A percentile compares a stretch with the other conserved stretches of the same genome.
Conservation (phyloP, 1,140 invertebrate genomes). For the Diachasmimorpha longicaudata region DNA sequence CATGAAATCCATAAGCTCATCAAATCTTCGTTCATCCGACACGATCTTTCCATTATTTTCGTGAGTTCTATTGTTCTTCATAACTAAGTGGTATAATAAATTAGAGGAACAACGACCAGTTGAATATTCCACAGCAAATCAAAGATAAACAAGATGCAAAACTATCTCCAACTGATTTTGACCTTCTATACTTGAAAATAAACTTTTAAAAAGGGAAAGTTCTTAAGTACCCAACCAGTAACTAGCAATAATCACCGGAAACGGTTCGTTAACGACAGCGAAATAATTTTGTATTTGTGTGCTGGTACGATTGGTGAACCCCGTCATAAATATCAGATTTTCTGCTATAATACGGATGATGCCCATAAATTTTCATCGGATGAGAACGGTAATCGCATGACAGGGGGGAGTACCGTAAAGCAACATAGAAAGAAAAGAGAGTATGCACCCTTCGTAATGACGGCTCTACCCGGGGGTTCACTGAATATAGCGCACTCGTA, state of each 20-base stretch:
- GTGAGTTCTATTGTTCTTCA: too few species aligned
- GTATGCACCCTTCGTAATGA: constrained; percentile 4
- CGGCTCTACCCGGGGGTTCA: neutral
- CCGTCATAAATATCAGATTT: neutral
- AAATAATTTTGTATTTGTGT: neutral
- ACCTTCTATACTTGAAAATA: too few species aligned
- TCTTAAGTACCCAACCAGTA: neutral
- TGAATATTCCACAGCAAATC: too few species aligned
- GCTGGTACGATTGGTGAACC: neutral
- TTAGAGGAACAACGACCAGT: too few species aligned
- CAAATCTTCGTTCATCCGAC: too few species aligned
- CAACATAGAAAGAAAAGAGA: neutral
- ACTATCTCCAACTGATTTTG: too few species aligned
- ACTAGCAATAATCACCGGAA: neutral
- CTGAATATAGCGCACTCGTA: neutral
- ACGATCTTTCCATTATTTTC: too few species aligned
- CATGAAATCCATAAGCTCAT: too few species aligned
- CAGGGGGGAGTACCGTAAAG: neutral
- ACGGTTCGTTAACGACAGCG: neutral
- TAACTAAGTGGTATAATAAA: too few species aligned
- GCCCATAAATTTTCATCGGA: neutral
- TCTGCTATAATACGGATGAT: neutral
- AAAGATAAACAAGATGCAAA: too few species aligned
- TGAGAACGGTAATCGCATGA: neutral
- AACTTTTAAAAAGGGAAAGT: neutral